Conservation (phyloP, 2,797 vertebrate genomes). For the Nothura maculosa region DNA sequence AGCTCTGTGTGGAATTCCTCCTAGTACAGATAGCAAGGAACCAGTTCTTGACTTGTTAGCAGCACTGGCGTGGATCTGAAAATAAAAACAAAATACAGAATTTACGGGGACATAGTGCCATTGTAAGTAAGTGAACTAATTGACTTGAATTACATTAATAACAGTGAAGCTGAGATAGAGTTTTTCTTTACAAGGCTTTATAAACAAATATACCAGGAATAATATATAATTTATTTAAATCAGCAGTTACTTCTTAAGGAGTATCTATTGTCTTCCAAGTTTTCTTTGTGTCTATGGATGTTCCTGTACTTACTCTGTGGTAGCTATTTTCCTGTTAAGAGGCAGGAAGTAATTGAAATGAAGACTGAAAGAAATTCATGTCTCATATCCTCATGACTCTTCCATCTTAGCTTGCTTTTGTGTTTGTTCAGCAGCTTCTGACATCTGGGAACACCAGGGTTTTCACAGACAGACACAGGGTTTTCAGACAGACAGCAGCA, state of each 20-base stretch:
- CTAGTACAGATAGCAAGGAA: background rate
- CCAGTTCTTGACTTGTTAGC: slow-evolving; percentile 27
- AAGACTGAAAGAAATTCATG: slow-evolving; percentile 49
- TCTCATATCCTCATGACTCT: slow-evolving; percentile 59
- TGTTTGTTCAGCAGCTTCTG: slow-evolving; percentile 56
- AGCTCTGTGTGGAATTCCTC: slow-evolving; percentile 44
- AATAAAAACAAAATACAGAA: background rate
- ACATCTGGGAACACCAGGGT: background rate
- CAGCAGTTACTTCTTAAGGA: slow-evolving; percentile 10
- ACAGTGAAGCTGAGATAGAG: background rate
- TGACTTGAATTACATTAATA: background rate
- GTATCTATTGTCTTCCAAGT: slow-evolving; percentile 10
- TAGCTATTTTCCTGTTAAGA: slow-evolving; percentile 58
- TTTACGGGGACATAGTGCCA: background rate
- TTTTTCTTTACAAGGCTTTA: slow-evolving; percentile 30
- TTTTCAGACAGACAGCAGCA: background rate
- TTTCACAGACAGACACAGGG: background rate
- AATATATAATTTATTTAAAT: slow-evolving; percentile 5
- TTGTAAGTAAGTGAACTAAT: background rate
- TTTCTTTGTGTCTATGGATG: background rate
- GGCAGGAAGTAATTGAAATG: slow-evolving; percentile 48
- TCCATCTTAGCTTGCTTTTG: slow-evolving; percentile 10
- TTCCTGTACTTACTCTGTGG: slow-evolving; percentile 33
- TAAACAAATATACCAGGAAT: background rate
- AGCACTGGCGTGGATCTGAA: slow-evolving; percentile 19